These are phyloP conservation scores for Suncus etruscus DNA, from an alignment of 2,113 vertebrate species.

Conservation along the genomic window DNA sequence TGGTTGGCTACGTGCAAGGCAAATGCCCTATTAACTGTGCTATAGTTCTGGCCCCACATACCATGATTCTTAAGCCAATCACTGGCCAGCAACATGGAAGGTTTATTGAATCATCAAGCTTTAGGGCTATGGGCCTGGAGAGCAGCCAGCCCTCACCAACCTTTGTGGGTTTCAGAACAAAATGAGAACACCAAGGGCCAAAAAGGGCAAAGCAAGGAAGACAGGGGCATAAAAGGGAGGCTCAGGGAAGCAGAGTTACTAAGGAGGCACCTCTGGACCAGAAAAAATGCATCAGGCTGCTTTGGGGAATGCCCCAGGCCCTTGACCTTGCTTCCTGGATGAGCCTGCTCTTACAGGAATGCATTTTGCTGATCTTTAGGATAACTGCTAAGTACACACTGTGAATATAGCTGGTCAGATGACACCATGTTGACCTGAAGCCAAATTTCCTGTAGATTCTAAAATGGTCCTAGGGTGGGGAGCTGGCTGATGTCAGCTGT, in stretches of 20 bases:
- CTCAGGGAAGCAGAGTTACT: background rate
- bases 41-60: too few species aligned
- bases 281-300: background rate
- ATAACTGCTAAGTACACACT: slow-evolving; percentile 68
- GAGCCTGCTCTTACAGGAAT: slow-evolving; percentile 70
- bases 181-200: background rate
- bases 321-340: slow-evolving; percentile 58
- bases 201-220: background rate
- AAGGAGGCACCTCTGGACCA: background rate
- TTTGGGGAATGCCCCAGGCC: background rate
- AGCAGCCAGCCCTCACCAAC: background rate
- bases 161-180: background rate
- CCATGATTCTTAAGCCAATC: background rate
- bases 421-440: slow-evolving; percentile 74
- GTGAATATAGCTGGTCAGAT: slow-evolving; percentile 73
- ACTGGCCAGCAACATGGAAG: slow-evolving; percentile 30
- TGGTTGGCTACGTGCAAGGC: too few species aligned
- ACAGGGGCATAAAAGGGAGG: too few species aligned
- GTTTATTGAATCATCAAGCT: slow-evolving; percentile 29
- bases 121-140: background rate
- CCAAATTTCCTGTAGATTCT: slow-evolving; percentile 75
- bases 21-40: too few species aligned
- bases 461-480: slow-evolving; percentile 76
- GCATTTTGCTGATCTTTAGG: slow-evolving; percentile 75
- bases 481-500: slow-evolving; percentile 77